phyloP scores from a whole-genome alignment of 2,113 vertebrate genomes.

The Puma concolor region DNA sequence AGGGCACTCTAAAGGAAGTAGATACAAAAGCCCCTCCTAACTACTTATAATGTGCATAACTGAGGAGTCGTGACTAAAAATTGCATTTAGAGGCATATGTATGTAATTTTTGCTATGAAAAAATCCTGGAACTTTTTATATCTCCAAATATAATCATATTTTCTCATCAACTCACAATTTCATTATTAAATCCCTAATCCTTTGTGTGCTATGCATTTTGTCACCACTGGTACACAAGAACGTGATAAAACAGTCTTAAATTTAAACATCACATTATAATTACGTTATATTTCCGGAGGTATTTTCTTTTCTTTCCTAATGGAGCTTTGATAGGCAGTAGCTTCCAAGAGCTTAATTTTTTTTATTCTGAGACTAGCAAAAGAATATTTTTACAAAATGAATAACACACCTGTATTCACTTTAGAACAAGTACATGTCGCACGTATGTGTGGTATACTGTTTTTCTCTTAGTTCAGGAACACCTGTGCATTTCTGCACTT shows the following conservation, averaged over 20 bases:
- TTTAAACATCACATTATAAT: not conserved
- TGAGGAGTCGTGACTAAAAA: not conserved
- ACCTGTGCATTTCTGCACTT: not conserved
- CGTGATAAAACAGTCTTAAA: not conserved
- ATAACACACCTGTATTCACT: not conserved
- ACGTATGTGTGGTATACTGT: no score
- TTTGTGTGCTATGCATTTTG: not conserved
- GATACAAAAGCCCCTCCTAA: not conserved
- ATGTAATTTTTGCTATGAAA: not conserved
- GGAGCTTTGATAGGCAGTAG: not conserved
- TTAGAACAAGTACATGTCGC: not conserved
- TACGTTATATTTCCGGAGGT: not conserved
- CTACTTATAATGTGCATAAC: not conserved
- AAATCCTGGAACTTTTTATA: not conserved
- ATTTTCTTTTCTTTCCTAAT: constrained; percentile 11
- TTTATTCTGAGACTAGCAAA: not conserved
- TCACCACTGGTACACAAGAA: not conserved
- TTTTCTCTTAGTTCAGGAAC: not conserved
- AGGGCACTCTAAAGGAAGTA: not conserved
- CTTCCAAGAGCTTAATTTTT: not conserved
- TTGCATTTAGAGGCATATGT: not conserved
- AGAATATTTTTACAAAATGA: constrained; percentile 11
- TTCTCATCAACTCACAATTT: not conserved
- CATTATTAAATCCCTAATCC: not conserved
- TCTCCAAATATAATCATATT: not conserved